Evolutionary conservation across 2,797 vertebrate genomes (phyloP).

Genomic region (Passerculus sandwichensis): DNA sequence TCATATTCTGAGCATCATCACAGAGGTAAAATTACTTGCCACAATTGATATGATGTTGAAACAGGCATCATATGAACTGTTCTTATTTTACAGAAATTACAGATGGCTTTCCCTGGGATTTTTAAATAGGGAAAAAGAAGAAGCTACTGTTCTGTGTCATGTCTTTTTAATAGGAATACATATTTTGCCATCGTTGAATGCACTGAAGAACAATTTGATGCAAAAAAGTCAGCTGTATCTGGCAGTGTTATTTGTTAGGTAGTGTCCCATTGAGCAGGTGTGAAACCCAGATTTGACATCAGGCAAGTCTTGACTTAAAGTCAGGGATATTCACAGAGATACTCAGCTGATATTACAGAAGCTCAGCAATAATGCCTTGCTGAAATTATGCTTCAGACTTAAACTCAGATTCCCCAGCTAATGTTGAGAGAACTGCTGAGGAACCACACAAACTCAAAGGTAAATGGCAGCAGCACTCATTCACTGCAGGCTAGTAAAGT

Average conservation of each 20-base stretch:
- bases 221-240: neutral
- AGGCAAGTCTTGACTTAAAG: neutral
- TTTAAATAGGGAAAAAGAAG: neutral
- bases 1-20: neutral
- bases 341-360: neutral
- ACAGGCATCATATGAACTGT: rapidly evolving
- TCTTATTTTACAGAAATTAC: neutral
- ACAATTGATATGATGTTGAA: neutral
- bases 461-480: neutral
- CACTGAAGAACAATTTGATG: neutral
- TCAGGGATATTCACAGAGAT: neutral
- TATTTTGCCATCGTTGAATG: neutral
- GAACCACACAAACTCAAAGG: neutral
- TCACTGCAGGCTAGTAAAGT: neutral
- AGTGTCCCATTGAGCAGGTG: neutral
- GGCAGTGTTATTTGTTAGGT: neutral
- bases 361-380: neutral
- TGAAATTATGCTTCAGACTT: neutral
- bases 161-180: neutral
- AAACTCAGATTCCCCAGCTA: neutral
- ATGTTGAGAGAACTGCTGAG: neutral
- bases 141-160: neutral
- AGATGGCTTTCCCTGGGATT: neutral
- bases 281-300: neutral
- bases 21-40: neutral